Conservation (phyloP, 2,113 vertebrate genomes). For the Macroglossus sobrinus region DNA sequence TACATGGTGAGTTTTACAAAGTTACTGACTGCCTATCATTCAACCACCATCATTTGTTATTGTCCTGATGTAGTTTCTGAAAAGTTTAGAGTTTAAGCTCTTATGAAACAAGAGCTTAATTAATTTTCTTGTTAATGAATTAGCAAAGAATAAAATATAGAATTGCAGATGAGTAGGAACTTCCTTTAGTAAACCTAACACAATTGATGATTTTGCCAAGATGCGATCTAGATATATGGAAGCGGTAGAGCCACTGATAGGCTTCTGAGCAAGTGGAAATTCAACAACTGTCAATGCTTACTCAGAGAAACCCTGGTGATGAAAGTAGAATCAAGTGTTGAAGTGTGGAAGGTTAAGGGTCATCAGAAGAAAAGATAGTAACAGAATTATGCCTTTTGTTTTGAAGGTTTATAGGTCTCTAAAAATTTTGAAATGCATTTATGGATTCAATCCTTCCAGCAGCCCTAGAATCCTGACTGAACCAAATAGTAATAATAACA, state of each 20-base stretch:
- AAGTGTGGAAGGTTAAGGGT: slow-evolving; percentile 11
- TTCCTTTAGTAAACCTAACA: not conserved
- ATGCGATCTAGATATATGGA: not conserved
- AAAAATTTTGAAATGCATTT: not conserved
- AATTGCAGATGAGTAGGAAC: not conserved
- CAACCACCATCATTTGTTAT: not conserved
- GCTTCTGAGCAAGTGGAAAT: not conserved
- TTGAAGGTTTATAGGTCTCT: not conserved
- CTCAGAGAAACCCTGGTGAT: not conserved
- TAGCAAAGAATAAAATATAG: not conserved
- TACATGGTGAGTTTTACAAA: not conserved
- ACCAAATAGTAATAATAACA: not conserved
- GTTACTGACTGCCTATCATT: not conserved
- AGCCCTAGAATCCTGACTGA: not conserved
- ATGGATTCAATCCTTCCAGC: not conserved
- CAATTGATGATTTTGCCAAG: not conserved
- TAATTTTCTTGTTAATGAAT: not conserved
- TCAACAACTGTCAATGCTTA: not conserved
- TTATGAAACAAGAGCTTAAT: not conserved
- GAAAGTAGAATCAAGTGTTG: slow-evolving; percentile 4
- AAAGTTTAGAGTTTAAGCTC: not conserved
- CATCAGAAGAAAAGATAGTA: not conserved
- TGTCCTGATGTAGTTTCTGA: not conserved
- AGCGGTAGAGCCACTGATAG: not conserved
- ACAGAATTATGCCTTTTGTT: not conserved